These are phyloP conservation scores for Speoplatyrhinus poulsoni DNA, from an alignment of 2,113 vertebrate species.

Conservation along the genomic window DNA sequence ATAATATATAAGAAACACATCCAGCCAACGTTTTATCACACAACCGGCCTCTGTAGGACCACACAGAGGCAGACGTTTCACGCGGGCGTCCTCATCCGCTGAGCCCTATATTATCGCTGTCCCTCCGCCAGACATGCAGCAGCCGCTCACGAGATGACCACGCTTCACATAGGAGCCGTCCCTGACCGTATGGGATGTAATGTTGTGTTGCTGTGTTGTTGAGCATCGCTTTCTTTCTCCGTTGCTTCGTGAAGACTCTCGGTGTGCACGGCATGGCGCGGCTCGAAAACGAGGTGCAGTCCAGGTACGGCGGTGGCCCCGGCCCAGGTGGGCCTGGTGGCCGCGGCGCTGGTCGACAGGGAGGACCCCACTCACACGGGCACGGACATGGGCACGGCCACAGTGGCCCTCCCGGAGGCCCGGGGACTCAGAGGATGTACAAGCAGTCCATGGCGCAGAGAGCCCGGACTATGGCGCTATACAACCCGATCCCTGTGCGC, in stretches of 20 bases:
- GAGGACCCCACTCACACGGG: constrained; percentile 77
- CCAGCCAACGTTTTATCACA: constrained; percentile 52
- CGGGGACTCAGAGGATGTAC: constrained; percentile 88
- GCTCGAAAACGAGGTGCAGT: constrained; percentile 88
- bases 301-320: constrained; percentile 86
- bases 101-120: constrained; percentile 36
- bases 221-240: constrained; percentile 78
- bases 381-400: constrained; percentile 76
- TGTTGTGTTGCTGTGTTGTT: constrained; percentile 81
- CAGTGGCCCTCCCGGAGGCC: constrained; percentile 81
- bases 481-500: constrained; percentile 97
- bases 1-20: constrained; percentile 37
- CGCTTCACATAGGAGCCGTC: constrained; percentile 77
- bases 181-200: constrained; percentile 84
- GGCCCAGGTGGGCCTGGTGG: constrained; percentile 77
- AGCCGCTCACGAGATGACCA: constrained; percentile 31
- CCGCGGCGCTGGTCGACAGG: constrained; percentile 81
- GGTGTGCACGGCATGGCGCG: constrained; percentile 91
- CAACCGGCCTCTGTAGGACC: constrained; percentile 53
- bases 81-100: constrained; percentile 69
- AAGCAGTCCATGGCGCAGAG: constrained; percentile 98
- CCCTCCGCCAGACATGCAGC: constrained; percentile 45
- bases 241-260: constrained; percentile 85
- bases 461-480: constrained; percentile 96
- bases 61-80: constrained; percentile 46